Evolutionary conservation across 2,888 invertebrate genomes (phyloP).

Genomic region (Volucella inflata): DNA sequence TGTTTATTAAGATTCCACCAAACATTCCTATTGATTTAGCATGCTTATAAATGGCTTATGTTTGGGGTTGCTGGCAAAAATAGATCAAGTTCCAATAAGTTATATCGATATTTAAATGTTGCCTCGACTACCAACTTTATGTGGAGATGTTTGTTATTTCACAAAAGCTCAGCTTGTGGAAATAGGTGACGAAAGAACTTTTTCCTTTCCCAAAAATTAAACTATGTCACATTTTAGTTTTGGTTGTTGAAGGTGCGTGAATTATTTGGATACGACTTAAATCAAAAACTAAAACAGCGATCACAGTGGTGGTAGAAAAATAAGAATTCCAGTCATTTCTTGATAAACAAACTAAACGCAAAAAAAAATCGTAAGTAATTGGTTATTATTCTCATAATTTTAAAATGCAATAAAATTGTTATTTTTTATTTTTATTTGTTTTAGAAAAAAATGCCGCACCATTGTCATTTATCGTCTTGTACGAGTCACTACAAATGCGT

Average conservation of each 20-base stretch:
- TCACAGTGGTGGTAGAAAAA: slow-evolving; percentile 5
- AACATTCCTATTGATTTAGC: slow-evolving; percentile 71
- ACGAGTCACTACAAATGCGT: slow-evolving; percentile 65
- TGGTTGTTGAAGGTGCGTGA: slow-evolving; percentile 74
- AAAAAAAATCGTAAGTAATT: slow-evolving; percentile 44
- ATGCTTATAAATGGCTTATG: slow-evolving; percentile 50
- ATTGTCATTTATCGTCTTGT: slow-evolving; percentile 64
- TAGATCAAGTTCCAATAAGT: slow-evolving; percentile 74
- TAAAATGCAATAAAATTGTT: neutral
- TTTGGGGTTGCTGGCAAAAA: slow-evolving; percentile 54
- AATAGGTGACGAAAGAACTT: slow-evolving; percentile 42
- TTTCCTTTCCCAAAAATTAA: slow-evolving; percentile 53
- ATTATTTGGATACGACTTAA: slow-evolving; percentile 15
- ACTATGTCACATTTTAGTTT: slow-evolving; percentile 69
- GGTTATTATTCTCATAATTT: neutral
- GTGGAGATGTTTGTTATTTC: slow-evolving; percentile 60
- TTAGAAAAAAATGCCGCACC: slow-evolving; percentile 70
- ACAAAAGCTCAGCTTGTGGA: slow-evolving; percentile 61
- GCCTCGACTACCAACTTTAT: slow-evolving; percentile 31
- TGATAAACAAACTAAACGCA: slow-evolving; percentile 1
- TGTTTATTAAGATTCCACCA: slow-evolving; percentile 64
- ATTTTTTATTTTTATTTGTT: neutral
- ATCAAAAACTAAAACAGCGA: slow-evolving; percentile 14
- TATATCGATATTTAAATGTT: slow-evolving; percentile 69
- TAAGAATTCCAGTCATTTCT: slow-evolving; percentile 2